These are phyloP conservation scores for Lagorchestes hirsutus DNA, from an alignment of 2,797 vertebrate species.

Conservation along the genomic window DNA sequence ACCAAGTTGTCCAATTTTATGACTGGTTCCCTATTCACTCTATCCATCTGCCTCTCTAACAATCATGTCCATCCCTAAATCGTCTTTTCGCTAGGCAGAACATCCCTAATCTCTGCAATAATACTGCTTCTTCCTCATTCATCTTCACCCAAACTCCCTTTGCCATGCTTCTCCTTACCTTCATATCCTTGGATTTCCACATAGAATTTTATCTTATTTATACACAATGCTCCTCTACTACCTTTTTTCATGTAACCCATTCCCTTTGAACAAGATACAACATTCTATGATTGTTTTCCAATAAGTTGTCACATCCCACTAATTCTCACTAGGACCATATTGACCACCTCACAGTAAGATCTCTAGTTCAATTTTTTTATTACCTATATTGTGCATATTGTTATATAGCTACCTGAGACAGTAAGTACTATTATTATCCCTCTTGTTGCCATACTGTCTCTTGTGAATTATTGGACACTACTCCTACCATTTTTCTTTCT, in stretches of 20 bases:
- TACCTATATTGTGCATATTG: background rate
- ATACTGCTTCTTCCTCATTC: background rate
- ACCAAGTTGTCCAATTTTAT: background rate
- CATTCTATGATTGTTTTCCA: background rate
- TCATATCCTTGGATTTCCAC: background rate
- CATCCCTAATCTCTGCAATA: background rate
- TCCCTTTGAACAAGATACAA: background rate
- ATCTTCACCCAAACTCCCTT: background rate
- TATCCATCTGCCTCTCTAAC: background rate
- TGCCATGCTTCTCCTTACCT: background rate
- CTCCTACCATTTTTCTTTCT: too few relatives aligned
- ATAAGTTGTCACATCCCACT: background rate
- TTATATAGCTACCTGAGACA: background rate
- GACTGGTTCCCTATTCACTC: background rate
- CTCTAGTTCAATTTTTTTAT: background rate
- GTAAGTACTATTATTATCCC: background rate
- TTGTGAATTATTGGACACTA: background rate
- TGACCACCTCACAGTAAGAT: background rate
- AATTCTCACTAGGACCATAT: background rate
- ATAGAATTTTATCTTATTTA: background rate
- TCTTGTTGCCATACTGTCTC: background rate
- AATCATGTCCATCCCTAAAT: background rate
- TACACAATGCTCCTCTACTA: background rate
- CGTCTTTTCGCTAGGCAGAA: background rate
- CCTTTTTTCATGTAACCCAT: background rate